Evolutionary conservation across 2,113 vertebrate species (phyloP).

Genomic region (Hassar affinis): DNA sequence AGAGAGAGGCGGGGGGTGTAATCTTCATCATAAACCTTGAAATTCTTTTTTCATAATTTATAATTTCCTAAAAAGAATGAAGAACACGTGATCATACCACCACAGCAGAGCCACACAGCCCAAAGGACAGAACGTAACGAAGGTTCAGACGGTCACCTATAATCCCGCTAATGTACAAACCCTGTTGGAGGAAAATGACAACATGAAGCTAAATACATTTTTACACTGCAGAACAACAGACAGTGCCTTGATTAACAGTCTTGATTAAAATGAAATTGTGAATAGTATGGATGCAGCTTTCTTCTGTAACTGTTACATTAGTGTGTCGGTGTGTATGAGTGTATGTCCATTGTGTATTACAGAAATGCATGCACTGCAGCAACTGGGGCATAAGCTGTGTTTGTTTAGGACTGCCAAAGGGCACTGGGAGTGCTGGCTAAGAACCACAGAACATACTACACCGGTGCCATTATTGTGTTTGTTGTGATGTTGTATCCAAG

Average conservation of each 20-base stretch:
- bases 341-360: not conserved
- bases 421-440: not conserved
- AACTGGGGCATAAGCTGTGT: not conserved
- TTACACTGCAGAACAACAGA: not conserved
- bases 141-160: slow-evolving; percentile 89
- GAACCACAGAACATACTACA: not conserved
- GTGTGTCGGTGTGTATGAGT: not conserved
- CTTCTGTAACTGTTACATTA: not conserved
- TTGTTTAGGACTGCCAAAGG: slow-evolving; percentile 1
- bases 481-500: not conserved
- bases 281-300: not conserved
- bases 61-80: not conserved
- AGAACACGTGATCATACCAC: slow-evolving; percentile 84
- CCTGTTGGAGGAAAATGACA: slow-evolving; percentile 68
- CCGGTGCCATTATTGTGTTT: not conserved
- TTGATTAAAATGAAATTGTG: not conserved
- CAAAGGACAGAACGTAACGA: slow-evolving; percentile 88
- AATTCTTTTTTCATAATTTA: not conserved
- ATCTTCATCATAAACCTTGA: not conserved
- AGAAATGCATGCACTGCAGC: not conserved
- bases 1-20: no score
- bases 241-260: not conserved
- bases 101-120: slow-evolving; percentile 90
- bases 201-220: not conserved
- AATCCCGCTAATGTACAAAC: slow-evolving; percentile 89